phyloP scores from a whole-genome alignment of 1,140 invertebrate species.

The Bombus confusus region DNA sequence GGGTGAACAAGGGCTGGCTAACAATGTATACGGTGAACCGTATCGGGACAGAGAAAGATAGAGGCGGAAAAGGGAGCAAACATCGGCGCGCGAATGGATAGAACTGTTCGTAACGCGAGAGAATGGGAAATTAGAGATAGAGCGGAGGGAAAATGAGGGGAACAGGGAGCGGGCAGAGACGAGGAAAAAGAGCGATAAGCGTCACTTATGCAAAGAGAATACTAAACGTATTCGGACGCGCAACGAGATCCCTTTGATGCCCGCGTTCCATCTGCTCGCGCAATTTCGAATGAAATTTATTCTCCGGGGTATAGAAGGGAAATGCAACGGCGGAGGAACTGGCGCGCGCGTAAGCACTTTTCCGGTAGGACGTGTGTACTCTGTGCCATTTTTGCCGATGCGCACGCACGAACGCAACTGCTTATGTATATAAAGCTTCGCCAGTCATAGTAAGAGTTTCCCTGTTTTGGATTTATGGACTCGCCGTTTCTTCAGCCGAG shows the following conservation, averaged over 20 bases:
- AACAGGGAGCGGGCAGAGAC: background rate
- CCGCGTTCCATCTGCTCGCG: conserved; percentile 5
- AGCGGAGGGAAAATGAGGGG: no score
- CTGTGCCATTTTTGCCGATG: background rate
- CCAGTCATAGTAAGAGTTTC: no score
- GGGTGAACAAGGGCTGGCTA: background rate
- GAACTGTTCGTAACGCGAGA: background rate
- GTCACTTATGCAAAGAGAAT: conserved; percentile 48
- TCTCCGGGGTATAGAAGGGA: background rate
- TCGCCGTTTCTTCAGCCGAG: no score
- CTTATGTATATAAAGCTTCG: no score
- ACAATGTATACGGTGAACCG: background rate
- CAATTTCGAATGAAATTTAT: conserved; percentile 45
- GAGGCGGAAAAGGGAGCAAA: background rate
- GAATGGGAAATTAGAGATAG: background rate
- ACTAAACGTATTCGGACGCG: conserved; percentile 10
- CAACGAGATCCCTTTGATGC: conserved; percentile 17
- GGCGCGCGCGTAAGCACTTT: background rate
- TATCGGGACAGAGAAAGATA: background rate
- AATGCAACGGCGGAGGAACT: background rate
- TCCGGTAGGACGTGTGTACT: background rate
- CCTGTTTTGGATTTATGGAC: no score
- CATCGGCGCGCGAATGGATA: background rate
- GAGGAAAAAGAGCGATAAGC: conserved; percentile 33
- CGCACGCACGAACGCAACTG: no score